phyloP scores from a whole-genome alignment of 2,113 vertebrate species.

The Ceuthmochares aereus region DNA sequence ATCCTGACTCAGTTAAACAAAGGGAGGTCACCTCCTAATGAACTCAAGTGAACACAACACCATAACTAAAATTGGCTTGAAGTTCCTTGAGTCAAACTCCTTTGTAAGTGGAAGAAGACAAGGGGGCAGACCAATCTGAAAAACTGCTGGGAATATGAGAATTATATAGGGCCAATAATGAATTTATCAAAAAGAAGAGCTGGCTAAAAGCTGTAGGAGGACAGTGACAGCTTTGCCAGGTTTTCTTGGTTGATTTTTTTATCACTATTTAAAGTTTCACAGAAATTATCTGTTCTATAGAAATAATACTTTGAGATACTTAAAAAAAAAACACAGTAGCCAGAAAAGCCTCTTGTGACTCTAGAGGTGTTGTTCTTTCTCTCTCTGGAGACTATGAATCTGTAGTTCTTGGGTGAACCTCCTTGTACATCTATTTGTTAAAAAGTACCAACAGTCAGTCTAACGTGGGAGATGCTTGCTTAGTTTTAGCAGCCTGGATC shows the following conservation, averaged over 20 bases:
- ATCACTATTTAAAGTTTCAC: conserved; percentile 2
- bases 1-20: not conserved
- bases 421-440: not conserved
- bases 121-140: conserved; percentile 5
- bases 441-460: not conserved
- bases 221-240: conserved; percentile 39
- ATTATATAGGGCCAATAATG: conserved; percentile 28
- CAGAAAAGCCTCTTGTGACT: not conserved
- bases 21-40: not conserved
- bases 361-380: not conserved
- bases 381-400: not conserved
- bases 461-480: not conserved
- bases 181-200: conserved; percentile 50
- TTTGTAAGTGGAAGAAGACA: not conserved
- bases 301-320: not conserved
- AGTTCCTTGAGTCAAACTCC: not conserved
- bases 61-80: not conserved
- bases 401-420: not conserved
- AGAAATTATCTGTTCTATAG: conserved; percentile 5
- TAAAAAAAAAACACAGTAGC: not conserved
- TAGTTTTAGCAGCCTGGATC: not conserved
- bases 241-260: conserved; percentile 23
- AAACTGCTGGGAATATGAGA: conserved; percentile 19
- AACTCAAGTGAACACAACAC: not conserved
- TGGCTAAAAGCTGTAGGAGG: conserved; percentile 58